A percentile compares a stretch with the other conserved stretches of the same genome.
phyloP scores from a whole-genome alignment of 2,113 vertebrate species.

The Baryphthengus martii region DNA sequence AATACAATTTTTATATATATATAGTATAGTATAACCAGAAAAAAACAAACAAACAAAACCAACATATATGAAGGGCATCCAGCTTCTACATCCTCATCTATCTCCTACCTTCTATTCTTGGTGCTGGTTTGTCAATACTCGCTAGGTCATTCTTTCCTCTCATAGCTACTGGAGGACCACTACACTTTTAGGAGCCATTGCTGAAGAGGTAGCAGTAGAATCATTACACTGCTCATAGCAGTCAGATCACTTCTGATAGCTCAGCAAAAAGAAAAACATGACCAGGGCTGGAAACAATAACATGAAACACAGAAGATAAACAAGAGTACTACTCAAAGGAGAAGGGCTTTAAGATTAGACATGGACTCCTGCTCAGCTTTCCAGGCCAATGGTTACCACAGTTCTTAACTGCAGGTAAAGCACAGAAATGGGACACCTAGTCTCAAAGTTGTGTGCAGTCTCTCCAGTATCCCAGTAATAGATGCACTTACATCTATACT shows the following conservation, averaged over 20 bases:
- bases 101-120: not conserved
- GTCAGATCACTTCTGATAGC: not conserved
- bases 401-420: not conserved
- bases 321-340: not conserved
- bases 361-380: not conserved
- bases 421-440: not conserved
- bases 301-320: not conserved
- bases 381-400: not conserved
- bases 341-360: not conserved
- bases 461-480: not conserved
- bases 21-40: not conserved
- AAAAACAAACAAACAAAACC: too few species aligned
- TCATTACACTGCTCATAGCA: not conserved
- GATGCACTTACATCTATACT: not conserved
- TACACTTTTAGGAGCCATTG: not conserved
- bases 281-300: not conserved
- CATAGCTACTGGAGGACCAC: accelerated
- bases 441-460: not conserved
- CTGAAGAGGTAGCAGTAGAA: not conserved
- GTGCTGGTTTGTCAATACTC: not conserved
- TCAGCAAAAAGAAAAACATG: not conserved
- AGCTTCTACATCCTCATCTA: not conserved
- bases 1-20: too few species aligned
- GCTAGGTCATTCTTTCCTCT: not conserved
- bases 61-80: not conserved